Evolutionary conservation across 1,140 invertebrate species (phyloP).

Genomic region (Tetranychus urticae): DNA sequence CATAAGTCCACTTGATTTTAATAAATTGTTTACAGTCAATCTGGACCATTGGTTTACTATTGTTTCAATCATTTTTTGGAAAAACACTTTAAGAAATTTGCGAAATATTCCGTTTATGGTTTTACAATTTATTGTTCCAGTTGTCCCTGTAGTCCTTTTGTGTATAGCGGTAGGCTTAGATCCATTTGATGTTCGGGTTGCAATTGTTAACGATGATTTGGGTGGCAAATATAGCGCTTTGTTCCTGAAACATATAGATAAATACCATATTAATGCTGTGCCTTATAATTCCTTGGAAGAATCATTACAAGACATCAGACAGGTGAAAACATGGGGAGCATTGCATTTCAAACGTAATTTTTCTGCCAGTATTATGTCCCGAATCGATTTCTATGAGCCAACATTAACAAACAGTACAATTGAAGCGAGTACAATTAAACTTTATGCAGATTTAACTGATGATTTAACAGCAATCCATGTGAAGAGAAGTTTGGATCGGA

Average conservation of each 20-base stretch:
- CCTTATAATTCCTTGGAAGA: background rate
- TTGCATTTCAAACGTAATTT: slow-evolving; percentile 7
- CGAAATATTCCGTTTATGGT: slow-evolving; percentile 14
- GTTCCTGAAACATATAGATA: background rate
- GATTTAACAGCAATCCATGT: background rate
- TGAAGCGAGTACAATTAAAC: background rate
- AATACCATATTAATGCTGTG: background rate
- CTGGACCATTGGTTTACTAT: background rate
- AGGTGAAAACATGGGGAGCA: slow-evolving; percentile 10
- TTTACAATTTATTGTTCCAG: slow-evolving; percentile 71
- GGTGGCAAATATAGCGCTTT: background rate
- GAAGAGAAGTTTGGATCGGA: background rate
- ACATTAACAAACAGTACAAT: background rate
- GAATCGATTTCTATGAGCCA: background rate
- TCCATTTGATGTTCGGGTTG: slow-evolving; percentile 53
- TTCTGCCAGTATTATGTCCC: slow-evolving; percentile 3
- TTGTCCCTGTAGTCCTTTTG: slow-evolving; percentile 80
- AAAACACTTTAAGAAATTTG: slow-evolving; percentile 10
- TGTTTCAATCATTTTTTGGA: slow-evolving; percentile 2
- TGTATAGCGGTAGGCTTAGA: slow-evolving; percentile 77
- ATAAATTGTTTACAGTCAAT: background rate
- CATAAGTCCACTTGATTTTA: background rate
- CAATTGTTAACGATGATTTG: slow-evolving; percentile 34
- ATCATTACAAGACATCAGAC: slow-evolving; percentile 8
- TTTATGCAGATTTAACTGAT: background rate